Evolutionary conservation across 2,888 invertebrate genomes (phyloP), one percentile per base, ranked within the genome.

Genomic region (Anticlea derivata): DNA sequence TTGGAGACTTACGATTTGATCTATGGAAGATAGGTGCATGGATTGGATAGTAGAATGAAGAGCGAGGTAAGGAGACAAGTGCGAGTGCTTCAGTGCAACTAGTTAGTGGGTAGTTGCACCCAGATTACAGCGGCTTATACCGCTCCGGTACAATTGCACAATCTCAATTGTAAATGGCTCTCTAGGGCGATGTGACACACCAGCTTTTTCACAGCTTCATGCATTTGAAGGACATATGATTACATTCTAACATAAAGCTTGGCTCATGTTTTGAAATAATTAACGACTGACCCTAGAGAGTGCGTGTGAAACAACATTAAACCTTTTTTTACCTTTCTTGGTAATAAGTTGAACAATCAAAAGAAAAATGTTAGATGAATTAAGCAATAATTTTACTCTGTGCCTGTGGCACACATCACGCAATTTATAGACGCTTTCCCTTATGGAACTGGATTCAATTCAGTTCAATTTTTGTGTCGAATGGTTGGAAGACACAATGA

Each of bases 111-210:
- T n/a, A n/a, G n/a, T 54, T 56, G 68, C 63, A 61, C 61, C 66
- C 65, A 75, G 73, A 76, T 75, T 74, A 74, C 65, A 70, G 64
- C 67, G 59, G 62, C 68, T 77, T 55, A 74, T 73, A 70, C 75
- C 72, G 68, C 65, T 68, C 70, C 66, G 50, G 58, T 58, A 52
- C 50, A 55, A 66, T 81, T 85, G 73, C 80, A 79, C 78, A 83
- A 85, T 76, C 61, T 60, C 45, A 65, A 65, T 68, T 69, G 63
- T 63, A 65, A 66, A 62, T 67, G 35, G 59, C 63, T 68, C 63
- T 66, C 70, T 51, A 62, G 69, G 64, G 69, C 71, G 65, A 65
- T 61, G 63, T 55, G 64, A 5, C 47, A 43, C 11, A 39, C 63
- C 58, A 54, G 64, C 65, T 49, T 64, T 75, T 73, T 66, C 63